Base-by-base conservation (phyloP, 2,113 vertebrate species). In the Cyphomyrus plagiostoma region DNA sequence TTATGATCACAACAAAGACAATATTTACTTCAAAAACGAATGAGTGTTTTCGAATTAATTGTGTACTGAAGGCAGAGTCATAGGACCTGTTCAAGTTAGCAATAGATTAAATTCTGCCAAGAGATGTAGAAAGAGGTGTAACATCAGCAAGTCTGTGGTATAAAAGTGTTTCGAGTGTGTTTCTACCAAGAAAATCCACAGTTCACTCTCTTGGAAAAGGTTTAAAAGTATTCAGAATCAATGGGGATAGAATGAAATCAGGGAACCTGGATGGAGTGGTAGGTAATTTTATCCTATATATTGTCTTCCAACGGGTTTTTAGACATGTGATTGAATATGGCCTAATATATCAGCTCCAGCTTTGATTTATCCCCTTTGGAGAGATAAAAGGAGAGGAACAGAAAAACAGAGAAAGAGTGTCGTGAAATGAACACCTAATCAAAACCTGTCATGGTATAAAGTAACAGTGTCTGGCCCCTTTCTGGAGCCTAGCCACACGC, bases 351-450 rank as follows among this genome's bases (percentile, higher is more conserved):
- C 93, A 92, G 88, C 89, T 80, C 39, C 30, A 89, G 93, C 94
- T 95, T 94, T 95, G 95, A 95, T 95, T 95, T 94, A 92, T 91
- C 88, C 90, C 93, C 89, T 92, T 88, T 86, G 26, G 92, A 82
- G 84, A 39, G 90, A 89, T 89, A 89, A 88, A 91, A 88, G 92
- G 89, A 88, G 90, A 86, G 89, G 92, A 93, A 92, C 93, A 56
- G 90, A 90, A 90, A 90, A 90, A 89, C 77, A 70, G 48, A 92
- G 70, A 56, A 90, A 86, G 86, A 86, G 85, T 90, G 91, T 94
- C 93, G 92, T 95, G 95, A 96, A 96, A 96, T 95, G 95, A 94
- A 95, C 94, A 95, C 95, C 95, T 95, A 94, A 92, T 92, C 93
- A 85, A 96, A 96, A 95, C 94, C 95, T 96, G 95, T 91, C 90